phyloP scores from a whole-genome alignment of 1,140 invertebrate genomes.

The Matsumurasca onukii region DNA sequence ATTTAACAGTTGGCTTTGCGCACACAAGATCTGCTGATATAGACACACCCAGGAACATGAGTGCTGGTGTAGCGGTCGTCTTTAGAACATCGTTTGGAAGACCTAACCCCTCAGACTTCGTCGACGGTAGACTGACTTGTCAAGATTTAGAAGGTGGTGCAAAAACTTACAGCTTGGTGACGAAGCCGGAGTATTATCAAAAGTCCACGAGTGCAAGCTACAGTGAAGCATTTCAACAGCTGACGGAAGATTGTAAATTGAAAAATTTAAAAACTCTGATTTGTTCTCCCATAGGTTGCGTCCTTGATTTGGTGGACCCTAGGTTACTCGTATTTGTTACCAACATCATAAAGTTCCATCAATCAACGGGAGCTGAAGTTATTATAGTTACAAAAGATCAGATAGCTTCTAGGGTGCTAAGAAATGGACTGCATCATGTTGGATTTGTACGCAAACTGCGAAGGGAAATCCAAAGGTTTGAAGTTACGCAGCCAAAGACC shows the following conservation, averaged over 20 bases:
- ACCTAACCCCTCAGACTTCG: neutral
- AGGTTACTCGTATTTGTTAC: neutral
- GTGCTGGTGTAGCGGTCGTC: too few species aligned
- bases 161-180: neutral
- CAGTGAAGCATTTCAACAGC: neutral
- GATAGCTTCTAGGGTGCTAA: neutral
- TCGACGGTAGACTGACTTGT: neutral
- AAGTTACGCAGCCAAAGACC: too few species aligned
- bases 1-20: neutral
- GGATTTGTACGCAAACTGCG: too few species aligned
- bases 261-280: neutral
- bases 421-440: neutral
- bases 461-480: too few species aligned
- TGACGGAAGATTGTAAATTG: neutral
- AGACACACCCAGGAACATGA: neutral
- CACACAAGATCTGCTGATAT: neutral
- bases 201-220: neutral
- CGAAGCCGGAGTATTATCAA: neutral
- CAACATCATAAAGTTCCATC: neutral
- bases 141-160: neutral
- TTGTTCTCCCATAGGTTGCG: neutral
- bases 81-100: neutral
- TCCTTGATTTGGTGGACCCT: neutral
- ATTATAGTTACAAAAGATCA: neutral
- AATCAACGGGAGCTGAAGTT: neutral